Conservation (phyloP, 2,113 vertebrate genomes). For the Macrotus californicus region DNA sequence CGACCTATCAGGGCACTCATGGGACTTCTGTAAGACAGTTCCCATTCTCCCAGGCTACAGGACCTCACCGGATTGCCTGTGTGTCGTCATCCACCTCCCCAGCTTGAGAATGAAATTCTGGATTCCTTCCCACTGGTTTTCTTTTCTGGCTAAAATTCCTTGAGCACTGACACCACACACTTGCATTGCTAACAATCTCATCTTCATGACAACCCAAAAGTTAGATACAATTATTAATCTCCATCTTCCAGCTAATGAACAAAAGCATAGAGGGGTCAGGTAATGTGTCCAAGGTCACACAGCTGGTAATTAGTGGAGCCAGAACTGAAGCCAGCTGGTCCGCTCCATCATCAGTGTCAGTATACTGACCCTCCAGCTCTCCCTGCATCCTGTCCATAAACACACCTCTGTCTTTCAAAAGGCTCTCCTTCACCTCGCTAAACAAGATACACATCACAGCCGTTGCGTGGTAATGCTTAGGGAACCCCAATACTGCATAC, state of each 20-base stretch:
- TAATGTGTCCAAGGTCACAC: background rate
- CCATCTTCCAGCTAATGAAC: background rate
- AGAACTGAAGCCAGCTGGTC: background rate
- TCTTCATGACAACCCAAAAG: background rate
- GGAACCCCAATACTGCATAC: fast-evolving
- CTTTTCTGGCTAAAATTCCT: background rate
- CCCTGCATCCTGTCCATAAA: background rate
- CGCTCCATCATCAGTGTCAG: background rate
- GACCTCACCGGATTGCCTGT: background rate
- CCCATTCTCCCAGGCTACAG: background rate
- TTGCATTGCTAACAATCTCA: background rate
- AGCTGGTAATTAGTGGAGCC: background rate
- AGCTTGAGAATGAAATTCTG: background rate
- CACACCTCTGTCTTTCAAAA: background rate
- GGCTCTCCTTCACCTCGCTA: background rate
- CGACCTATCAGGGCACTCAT: background rate
- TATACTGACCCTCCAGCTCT: background rate
- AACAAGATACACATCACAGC: background rate
- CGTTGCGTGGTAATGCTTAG: too few relatives aligned
- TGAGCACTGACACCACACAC: background rate
- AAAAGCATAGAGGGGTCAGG: background rate
- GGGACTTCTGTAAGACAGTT: background rate
- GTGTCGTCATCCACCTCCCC: background rate
- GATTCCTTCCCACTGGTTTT: background rate
- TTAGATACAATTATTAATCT: background rate